Base-by-base conservation (phyloP, 2,888 invertebrate species). In the Sepiola atlantica region DNA sequence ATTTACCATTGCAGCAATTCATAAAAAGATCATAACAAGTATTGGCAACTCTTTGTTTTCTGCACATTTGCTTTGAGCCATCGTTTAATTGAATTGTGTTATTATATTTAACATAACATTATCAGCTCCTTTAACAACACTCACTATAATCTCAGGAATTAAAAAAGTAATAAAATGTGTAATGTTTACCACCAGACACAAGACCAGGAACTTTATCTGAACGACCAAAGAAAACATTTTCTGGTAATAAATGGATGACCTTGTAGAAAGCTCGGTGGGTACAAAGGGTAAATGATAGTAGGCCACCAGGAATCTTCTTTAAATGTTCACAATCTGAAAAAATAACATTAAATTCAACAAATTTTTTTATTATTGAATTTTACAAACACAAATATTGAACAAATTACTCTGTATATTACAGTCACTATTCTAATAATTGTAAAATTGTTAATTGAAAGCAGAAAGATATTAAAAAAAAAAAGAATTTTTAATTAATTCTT, bases 171-270 rank as follows among this genome's bases (percentile, higher is more conserved):
- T 24, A 24, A n/a, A 45, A 45, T 45, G 45, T 77, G 12, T 28
- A 14, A n/a, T 77, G 77, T 95, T 95, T 95, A 93, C 91, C 95
- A 94, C n/a, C 95, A 95, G 35, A 95, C 95, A 90, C 96, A 96
- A 97, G 94, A 0, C 97, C 97, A 21, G 97, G 97, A n/a, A 97
- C 96, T 92, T 96, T 94, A 94, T 97, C 97, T 94, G 96, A 96
- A 32, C 95, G 95, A 12, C 97, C 97, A 14, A 97, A 95, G 32
- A 97, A 95, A 18, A 96, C 96, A 94, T 97, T 97, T 94, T 97
- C 97, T 77, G 97, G 97, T 32, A 97, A 94, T 24, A 97, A 96
- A 92, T 96, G 96, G 61, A 96, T 94, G 24, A 96, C 96, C 77
- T 96, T 95, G 94, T 95, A 95, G 95, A 97, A 95, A 77, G 96